phyloP scores from a whole-genome alignment of 1,140 invertebrate species.

The Diachasma alloeum region DNA sequence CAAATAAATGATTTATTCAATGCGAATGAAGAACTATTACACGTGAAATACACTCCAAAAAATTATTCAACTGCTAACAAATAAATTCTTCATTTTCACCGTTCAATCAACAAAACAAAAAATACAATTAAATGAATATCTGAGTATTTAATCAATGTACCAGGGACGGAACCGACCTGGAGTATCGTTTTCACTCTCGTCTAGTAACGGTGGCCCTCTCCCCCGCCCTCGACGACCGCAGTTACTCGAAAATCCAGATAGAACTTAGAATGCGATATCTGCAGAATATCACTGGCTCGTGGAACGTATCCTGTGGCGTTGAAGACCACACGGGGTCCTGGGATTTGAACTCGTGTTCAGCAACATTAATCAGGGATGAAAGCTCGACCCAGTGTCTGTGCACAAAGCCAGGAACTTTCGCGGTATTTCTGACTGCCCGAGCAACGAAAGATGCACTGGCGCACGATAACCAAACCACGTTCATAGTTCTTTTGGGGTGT shows the following conservation, averaged over 20 bases:
- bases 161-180: slow-evolving; percentile 72
- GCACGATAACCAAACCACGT: slow-evolving; percentile 48
- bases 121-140: background rate
- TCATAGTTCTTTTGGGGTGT: slow-evolving; percentile 70
- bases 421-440: slow-evolving; percentile 68
- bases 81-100: too few relatives aligned
- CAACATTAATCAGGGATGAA: slow-evolving; percentile 59
- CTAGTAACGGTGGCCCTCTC: slow-evolving; percentile 66
- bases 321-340: slow-evolving; percentile 60
- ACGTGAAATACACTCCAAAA: too few relatives aligned
- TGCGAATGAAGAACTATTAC: too few relatives aligned
- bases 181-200: slow-evolving; percentile 73
- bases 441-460: slow-evolving; percentile 60
- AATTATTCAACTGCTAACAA: too few relatives aligned
- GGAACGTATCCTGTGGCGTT: slow-evolving; percentile 66
- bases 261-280: slow-evolving; percentile 57
- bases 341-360: slow-evolving; percentile 66
- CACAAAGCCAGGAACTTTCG: slow-evolving; percentile 68
- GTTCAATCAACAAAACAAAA: slow-evolving; percentile 1
- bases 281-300: slow-evolving; percentile 53
- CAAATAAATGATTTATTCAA: too few relatives aligned
- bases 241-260: slow-evolving; percentile 53
- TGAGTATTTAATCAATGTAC: slow-evolving; percentile 22
- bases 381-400: slow-evolving; percentile 68
- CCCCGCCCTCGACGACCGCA: slow-evolving; percentile 36